Conservation (phyloP, 2,113 vertebrate genomes). For the Chaenocephalus aceratus region DNA sequence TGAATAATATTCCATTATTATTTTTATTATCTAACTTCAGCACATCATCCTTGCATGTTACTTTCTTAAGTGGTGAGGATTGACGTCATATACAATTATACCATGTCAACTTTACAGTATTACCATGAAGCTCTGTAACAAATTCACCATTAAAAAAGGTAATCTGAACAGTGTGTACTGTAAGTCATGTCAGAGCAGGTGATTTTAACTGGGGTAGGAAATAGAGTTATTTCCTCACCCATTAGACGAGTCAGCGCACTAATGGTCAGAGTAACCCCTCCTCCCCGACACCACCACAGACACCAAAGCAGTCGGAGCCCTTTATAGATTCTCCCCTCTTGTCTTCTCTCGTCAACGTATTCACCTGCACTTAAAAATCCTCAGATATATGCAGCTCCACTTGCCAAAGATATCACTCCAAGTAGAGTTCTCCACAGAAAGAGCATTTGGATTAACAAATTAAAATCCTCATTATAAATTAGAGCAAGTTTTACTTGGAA, state of each 20-base stretch:
- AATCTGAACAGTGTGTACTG: slow-evolving; percentile 56
- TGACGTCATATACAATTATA: not conserved
- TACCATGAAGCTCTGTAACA: slow-evolving; percentile 30
- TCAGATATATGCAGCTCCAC: slow-evolving; percentile 14
- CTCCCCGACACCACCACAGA: slow-evolving; percentile 42
- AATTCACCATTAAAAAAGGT: slow-evolving; percentile 23
- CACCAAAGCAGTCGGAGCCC: slow-evolving; percentile 58
- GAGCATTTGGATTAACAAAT: slow-evolving; percentile 8
- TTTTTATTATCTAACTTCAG: not conserved
- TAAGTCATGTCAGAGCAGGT: slow-evolving; percentile 57
- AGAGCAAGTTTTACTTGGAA: slow-evolving; percentile 11
- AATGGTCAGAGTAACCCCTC: slow-evolving; percentile 77
- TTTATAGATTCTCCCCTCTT: slow-evolving; percentile 60
- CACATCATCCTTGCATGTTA: not conserved
- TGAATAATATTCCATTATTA: not conserved
- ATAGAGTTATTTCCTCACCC: slow-evolving; percentile 78
- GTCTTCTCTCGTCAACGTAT: slow-evolving; percentile 35
- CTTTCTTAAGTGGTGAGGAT: not conserved
- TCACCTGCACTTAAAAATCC: slow-evolving; percentile 43
- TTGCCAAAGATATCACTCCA: slow-evolving; percentile 11
- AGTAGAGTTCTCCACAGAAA: slow-evolving; percentile 2
- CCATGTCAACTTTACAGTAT: slow-evolving; percentile 12
- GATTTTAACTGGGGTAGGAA: slow-evolving; percentile 63
- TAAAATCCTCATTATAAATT: not conserved
- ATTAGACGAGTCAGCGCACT: slow-evolving; percentile 75